Percentiles rank a stretch among this genome's conserved stretches.
Conservation (phyloP, 92 coral and sea anemone genomes). For the Isaurus tuberculatus region DNA sequence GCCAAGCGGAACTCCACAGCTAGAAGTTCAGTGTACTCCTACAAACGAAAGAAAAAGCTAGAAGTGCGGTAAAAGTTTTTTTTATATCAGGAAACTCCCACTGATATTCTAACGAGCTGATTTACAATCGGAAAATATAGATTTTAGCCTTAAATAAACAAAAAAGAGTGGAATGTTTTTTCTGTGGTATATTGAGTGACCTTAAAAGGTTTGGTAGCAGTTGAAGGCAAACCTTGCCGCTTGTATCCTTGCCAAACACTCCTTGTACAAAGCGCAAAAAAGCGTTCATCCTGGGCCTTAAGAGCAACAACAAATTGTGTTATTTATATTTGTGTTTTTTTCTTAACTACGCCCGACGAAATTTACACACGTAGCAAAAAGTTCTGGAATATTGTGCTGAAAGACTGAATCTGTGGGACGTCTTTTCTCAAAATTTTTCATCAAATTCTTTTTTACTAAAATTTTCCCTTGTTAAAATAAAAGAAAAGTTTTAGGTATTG, state of each 20-base stretch:
- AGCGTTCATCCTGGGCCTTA: not conserved
- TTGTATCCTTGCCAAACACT: not conserved
- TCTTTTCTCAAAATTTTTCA: no score
- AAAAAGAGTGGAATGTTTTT: not conserved
- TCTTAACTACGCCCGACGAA: not conserved
- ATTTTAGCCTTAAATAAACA: not conserved
- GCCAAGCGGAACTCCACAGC: slow-evolving; percentile 1
- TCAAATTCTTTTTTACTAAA: no score
- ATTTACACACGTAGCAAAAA: not conserved
- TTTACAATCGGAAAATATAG: slow-evolving; percentile 4
- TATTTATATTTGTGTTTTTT: not conserved
- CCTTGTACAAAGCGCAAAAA: not conserved
- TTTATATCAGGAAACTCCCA: not conserved
- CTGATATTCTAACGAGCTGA: not conserved
- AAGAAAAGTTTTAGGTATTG: no score
- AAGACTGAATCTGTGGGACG: not conserved
- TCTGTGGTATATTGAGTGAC: not conserved
- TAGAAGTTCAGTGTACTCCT: not conserved
- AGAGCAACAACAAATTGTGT: not conserved
- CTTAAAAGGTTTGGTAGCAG: not conserved
- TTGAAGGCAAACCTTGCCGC: not conserved
- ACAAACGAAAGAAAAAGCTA: no score
- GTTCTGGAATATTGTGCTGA: not conserved
- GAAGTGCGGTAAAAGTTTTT: not conserved
- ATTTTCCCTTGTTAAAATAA: no score